A percentile compares a stretch with the other conserved stretches of the same genome.
Evolutionary conservation across 2,113 vertebrate genomes (phyloP).

Genomic region (Onychostoma macrolepis): DNA sequence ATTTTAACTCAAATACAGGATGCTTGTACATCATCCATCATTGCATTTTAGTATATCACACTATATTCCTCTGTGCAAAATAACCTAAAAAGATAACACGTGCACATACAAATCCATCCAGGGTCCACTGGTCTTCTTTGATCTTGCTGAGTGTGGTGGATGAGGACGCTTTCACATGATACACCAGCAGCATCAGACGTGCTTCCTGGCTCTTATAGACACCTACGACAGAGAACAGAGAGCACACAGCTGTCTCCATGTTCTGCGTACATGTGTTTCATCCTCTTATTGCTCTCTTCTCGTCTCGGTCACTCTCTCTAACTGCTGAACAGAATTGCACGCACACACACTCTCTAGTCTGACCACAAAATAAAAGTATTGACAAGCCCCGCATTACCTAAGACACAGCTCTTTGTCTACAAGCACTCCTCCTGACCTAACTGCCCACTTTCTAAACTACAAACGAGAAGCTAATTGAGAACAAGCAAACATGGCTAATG

Average conservation of each 20-base stretch:
- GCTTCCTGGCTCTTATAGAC: slow-evolving; percentile 96
- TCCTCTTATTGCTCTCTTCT: background rate
- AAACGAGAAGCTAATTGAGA: background rate
- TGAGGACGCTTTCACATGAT: slow-evolving; percentile 86
- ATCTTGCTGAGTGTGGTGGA: slow-evolving; percentile 85
- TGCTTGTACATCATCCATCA: background rate
- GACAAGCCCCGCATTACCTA: background rate
- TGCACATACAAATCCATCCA: slow-evolving; percentile 98
- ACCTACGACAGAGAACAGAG: slow-evolving; percentile 74
- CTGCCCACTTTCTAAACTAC: background rate
- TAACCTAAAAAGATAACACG: background rate
- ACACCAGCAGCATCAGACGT: slow-evolving; percentile 91
- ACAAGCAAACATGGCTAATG: background rate
- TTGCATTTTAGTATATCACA: background rate
- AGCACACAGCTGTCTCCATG: slow-evolving; percentile 9
- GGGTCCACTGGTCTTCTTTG: slow-evolving; percentile 96
- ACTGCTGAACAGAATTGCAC: no score
- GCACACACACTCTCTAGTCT: background rate
- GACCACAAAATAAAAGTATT: background rate
- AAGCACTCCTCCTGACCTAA: background rate
- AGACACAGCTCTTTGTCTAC: background rate
- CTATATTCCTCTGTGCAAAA: no score
- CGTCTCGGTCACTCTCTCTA: background rate
- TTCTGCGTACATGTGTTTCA: background rate
- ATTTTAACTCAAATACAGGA: no score